A percentile compares a stretch with the other conserved stretches of the same genome.
Evolutionary conservation across 2,888 invertebrate genomes (phyloP).

Genomic region (Euproctis similis): DNA sequence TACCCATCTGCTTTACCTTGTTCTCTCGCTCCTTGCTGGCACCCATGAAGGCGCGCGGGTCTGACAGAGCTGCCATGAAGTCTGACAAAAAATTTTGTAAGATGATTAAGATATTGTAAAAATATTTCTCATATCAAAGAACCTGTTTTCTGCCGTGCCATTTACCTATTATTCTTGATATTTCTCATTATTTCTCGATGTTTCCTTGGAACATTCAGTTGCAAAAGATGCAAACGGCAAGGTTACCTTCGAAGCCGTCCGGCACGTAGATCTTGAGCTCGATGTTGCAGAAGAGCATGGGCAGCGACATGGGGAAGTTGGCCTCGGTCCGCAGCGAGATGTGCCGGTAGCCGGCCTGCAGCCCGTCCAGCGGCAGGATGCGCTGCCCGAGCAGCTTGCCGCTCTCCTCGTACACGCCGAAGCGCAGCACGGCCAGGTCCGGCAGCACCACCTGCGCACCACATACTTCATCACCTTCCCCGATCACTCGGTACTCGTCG

Average conservation of each 20-base stretch:
- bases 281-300: slow-evolving; percentile 99
- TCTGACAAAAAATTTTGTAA: slow-evolving; percentile 79
- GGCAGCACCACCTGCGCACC: slow-evolving; percentile 95
- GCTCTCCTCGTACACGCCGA: slow-evolving; percentile 99
- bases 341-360: slow-evolving; percentile 98
- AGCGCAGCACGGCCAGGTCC: slow-evolving; percentile 96
- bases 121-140: too few species aligned
- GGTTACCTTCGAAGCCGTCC: slow-evolving; percentile 95
- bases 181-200: too few species aligned
- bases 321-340: slow-evolving; percentile 98
- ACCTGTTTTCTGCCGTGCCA: too few species aligned
- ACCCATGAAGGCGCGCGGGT: slow-evolving; percentile 93
- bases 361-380: slow-evolving; percentile 96
- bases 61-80: slow-evolving; percentile 98
- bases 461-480: too few species aligned
- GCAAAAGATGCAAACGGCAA: background rate
- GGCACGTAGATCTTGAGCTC: slow-evolving; percentile 99
- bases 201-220: too few species aligned
- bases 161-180: too few species aligned
- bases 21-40: slow-evolving; percentile 90
- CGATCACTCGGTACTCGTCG: too few species aligned
- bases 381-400: slow-evolving; percentile 97
- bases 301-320: slow-evolving; percentile 98
- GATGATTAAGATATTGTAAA: too few species aligned
- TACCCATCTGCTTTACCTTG: slow-evolving; percentile 97